Evolutionary conservation across 2,888 invertebrate genomes (phyloP).

Genomic region (Clunio marinus): DNA sequence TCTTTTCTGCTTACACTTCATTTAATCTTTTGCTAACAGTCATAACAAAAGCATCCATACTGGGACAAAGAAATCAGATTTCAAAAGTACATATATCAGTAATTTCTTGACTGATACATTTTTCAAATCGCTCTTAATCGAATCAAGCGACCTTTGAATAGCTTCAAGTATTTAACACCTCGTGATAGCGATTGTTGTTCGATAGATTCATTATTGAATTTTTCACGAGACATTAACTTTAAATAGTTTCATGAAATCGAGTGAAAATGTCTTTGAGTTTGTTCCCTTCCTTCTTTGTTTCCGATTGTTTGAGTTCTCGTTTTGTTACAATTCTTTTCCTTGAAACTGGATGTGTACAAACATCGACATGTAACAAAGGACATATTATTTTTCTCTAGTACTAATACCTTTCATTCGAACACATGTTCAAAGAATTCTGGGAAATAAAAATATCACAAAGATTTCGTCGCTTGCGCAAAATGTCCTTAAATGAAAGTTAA

Average conservation of each 20-base stretch:
- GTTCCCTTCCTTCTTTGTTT: slow-evolving; percentile 1
- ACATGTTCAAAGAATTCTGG: background rate
- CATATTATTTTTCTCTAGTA: background rate
- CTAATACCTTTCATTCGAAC: background rate
- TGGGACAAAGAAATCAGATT: background rate
- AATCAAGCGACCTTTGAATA: background rate
- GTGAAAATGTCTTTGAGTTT: background rate
- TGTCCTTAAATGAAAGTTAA: slow-evolving; percentile 13
- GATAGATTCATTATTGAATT: background rate
- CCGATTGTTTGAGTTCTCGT: background rate
- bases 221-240: slow-evolving; percentile 33
- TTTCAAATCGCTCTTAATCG: background rate
- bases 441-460: background rate
- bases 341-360: slow-evolving; percentile 7
- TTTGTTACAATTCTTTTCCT: background rate
- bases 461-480: background rate
- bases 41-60: background rate
- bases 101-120: no score
- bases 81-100: background rate
- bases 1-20: slow-evolving; percentile 17
- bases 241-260: slow-evolving; percentile 6
- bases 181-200: background rate
- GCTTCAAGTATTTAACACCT: background rate
- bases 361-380: slow-evolving; percentile 1
- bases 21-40: slow-evolving; percentile 18